These are phyloP conservation scores for Stegana nigrithorax DNA, from an alignment of 2,888 invertebrate genomes.

Conservation along the genomic window DNA sequence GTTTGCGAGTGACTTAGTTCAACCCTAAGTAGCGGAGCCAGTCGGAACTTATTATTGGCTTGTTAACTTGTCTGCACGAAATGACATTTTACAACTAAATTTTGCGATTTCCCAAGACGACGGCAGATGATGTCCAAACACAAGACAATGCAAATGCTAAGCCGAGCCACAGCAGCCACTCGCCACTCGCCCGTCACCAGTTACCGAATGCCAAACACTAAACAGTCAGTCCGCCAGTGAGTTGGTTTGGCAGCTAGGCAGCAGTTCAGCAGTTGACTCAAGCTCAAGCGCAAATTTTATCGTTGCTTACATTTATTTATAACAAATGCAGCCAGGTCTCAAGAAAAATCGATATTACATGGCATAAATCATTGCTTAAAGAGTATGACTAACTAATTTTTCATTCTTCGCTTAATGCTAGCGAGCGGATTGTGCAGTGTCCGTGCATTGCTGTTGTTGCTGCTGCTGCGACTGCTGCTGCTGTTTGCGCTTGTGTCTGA, in stretches of 20 bases:
- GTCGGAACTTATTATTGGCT: constrained; percentile 60
- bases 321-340: no score
- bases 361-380: constrained; percentile 11
- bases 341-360: not conserved
- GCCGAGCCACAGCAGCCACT: constrained; percentile 30
- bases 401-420: not conserved
- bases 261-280: no score
- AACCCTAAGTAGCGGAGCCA: constrained; percentile 36
- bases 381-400: not conserved
- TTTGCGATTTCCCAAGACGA: constrained; percentile 52
- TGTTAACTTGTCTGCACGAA: constrained; percentile 65
- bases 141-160: not conserved
- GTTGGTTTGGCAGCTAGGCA: constrained; percentile 24
- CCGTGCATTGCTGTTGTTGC: no score
- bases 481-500: constrained; percentile 4
- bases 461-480: not conserved
- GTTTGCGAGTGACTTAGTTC: constrained; percentile 10
- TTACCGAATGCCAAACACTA: constrained; percentile 31
- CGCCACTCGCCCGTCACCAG: no score
- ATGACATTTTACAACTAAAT: constrained; percentile 65
- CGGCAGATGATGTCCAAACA: constrained; percentile 22
- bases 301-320: constrained; percentile 29
- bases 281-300: constrained; percentile 28
- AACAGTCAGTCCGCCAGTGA: constrained; percentile 20
- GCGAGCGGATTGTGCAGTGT: no score